A percentile compares a stretch with the other conserved stretches of the same genome.
These are phyloP conservation scores for Smutsia gigantea DNA, from an alignment of 2,797 vertebrate genomes.

Conservation along the genomic window DNA sequence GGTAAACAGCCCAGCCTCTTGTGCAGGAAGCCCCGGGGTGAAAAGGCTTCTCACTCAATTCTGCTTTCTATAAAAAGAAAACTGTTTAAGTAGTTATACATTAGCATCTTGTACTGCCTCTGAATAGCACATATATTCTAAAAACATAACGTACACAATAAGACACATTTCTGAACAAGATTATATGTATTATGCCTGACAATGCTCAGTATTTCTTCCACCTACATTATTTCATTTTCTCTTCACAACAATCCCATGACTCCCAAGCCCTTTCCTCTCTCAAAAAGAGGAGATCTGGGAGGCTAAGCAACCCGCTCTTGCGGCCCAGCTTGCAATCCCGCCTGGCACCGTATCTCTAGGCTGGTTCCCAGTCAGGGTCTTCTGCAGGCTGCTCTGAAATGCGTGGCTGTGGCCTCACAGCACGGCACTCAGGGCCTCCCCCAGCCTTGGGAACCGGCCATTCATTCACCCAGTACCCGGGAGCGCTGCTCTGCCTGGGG, in stretches of 20 bases:
- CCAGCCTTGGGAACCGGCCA: background rate
- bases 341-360: background rate
- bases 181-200: background rate
- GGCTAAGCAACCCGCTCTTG: background rate
- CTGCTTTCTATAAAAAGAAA: constrained; percentile 59
- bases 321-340: background rate
- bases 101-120: background rate
- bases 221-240: constrained; percentile 19
- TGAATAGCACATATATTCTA: background rate
- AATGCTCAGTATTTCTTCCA: background rate
- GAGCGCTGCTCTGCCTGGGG: no score
- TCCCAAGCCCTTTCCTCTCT: background rate
- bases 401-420: background rate
- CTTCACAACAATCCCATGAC: background rate
- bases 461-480: background rate
- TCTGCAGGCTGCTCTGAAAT: background rate
- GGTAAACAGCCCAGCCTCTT: background rate
- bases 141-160: constrained; percentile 24
- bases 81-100: background rate
- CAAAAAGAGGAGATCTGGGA: background rate
- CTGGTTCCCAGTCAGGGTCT: background rate
- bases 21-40: background rate
- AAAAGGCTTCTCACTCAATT: background rate
- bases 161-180: constrained; percentile 53
- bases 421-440: background rate